These are phyloP conservation scores for Burhinus bistriatus DNA, from an alignment of 2,113 vertebrate genomes.

Conservation along the genomic window DNA sequence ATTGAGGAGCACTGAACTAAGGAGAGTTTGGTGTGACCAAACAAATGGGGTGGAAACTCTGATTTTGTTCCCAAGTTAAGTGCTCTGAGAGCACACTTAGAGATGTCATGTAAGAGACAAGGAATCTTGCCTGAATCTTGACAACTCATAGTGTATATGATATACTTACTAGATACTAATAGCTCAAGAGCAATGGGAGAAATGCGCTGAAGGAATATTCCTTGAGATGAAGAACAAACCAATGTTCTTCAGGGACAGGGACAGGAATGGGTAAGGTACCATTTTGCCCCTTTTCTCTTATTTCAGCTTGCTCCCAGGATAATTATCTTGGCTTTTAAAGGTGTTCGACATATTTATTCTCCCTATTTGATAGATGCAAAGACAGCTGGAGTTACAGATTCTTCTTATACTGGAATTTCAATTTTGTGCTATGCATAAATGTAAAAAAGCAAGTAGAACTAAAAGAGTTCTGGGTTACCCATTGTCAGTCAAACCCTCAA, in stretches of 20 bases:
- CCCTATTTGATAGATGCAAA: neutral
- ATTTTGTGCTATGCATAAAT: neutral
- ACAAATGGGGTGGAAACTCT: neutral
- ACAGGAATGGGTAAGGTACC: neutral
- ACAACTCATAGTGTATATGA: neutral
- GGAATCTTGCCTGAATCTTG: neutral
- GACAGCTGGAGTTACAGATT: neutral
- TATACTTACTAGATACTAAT: neutral
- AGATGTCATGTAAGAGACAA: neutral
- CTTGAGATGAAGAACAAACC: neutral
- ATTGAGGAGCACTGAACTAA: neutral
- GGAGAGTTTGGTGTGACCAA: neutral
- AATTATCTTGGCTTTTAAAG: neutral
- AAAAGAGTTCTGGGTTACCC: neutral
- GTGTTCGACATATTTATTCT: neutral
- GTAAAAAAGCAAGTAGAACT: neutral
- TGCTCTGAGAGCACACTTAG: neutral
- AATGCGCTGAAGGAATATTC: neutral
- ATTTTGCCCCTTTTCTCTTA: neutral
- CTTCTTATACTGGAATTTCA: neutral
- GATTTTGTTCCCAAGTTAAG: neutral
- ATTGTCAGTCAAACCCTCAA: neutral
- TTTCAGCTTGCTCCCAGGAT: neutral
- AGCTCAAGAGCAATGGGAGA: neutral
- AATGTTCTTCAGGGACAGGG: neutral